Evolutionary conservation across 2,113 vertebrate species (phyloP), one percentile per base, ranked within the genome.

Genomic region (Odontesthes bonariensis): DNA sequence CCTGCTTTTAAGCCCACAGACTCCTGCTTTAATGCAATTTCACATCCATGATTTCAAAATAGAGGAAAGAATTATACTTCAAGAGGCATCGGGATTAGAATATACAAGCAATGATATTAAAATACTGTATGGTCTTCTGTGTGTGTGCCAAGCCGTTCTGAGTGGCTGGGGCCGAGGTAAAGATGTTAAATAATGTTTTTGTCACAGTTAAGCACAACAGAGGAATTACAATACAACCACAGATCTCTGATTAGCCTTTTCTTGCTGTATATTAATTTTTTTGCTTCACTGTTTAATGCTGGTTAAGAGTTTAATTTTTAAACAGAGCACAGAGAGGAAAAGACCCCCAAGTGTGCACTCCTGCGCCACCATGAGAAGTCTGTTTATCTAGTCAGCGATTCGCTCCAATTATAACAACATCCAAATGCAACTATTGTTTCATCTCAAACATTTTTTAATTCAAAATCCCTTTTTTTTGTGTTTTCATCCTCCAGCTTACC

Each of bases 1-100:
- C 64, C 82, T 84, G 81, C 90, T 88, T 90, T 89, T 87, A 91
- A 79, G 77, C 85, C 79, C 84, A 87, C 89, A 87, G 87, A 92
- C 87, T 87, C 86, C 73, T 66, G 35, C 88, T 82, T 86, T 91
- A 90, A 92, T 91, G 87, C 77, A 91, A 91, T 93, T 92, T 92
- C 91, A 84, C 84, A 88, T 92, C 63, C 70, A 32, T 82, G 75
- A 86, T 90, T 93, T 89, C 35, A 75, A 86, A 91, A 88, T 78
- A 83, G 75, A 69, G 63, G 74, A 85, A 81, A 83, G 90, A 91
- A 91, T 89, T 89, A 90, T 87, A 89, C 89, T 91, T 92, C 89
- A 88, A 93, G 89, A 91, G 87, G 84, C 82, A 83, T 88, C 83
- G 71, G 89, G 91, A 91, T 93, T 92, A 87, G 81, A 91, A 89